Conservation (phyloP, 1,140 invertebrate genomes). For the Drosophila mojavensis region DNA sequence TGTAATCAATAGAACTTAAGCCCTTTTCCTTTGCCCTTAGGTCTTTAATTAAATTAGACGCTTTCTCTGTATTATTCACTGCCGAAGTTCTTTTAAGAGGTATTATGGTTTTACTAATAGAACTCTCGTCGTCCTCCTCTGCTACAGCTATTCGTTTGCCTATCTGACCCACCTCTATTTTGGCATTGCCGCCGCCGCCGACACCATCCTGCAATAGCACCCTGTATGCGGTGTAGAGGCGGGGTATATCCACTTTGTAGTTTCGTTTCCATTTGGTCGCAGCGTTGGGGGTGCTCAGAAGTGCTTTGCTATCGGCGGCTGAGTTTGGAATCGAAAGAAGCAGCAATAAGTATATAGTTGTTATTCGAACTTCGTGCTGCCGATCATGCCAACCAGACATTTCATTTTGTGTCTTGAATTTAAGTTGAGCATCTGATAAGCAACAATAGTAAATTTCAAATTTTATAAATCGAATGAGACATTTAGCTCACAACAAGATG, state of each 20-base stretch:
- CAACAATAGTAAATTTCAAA: constrained; percentile 7
- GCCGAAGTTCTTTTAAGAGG: no score
- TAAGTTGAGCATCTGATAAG: constrained; percentile 19
- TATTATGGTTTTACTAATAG: not conserved
- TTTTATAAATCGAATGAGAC: not conserved
- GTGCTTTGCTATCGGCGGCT: not conserved
- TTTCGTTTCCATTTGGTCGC: not conserved
- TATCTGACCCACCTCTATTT: not conserved
- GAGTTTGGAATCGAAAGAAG: constrained; percentile 7
- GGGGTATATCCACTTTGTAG: constrained; percentile 26
- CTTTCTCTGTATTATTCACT: not conserved
- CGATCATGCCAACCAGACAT: constrained; percentile 37
- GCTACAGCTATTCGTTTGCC: not conserved
- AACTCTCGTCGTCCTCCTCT: constrained; percentile 3
- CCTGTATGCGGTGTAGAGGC: constrained; percentile 52
- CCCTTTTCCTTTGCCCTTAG: not conserved
- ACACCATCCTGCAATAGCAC: constrained; percentile 14
- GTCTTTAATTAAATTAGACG: not conserved
- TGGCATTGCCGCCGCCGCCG: not conserved
- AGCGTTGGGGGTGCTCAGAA: constrained; percentile 5
- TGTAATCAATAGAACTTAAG: no score
- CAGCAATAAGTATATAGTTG: constrained; percentile 28
- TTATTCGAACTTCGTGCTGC: constrained; percentile 15
- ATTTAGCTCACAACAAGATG: constrained; percentile 6
- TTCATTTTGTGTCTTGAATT: constrained; percentile 45